Evolutionary conservation across 2,888 invertebrate species (phyloP).

Genomic region (Adelphocoris suturalis): DNA sequence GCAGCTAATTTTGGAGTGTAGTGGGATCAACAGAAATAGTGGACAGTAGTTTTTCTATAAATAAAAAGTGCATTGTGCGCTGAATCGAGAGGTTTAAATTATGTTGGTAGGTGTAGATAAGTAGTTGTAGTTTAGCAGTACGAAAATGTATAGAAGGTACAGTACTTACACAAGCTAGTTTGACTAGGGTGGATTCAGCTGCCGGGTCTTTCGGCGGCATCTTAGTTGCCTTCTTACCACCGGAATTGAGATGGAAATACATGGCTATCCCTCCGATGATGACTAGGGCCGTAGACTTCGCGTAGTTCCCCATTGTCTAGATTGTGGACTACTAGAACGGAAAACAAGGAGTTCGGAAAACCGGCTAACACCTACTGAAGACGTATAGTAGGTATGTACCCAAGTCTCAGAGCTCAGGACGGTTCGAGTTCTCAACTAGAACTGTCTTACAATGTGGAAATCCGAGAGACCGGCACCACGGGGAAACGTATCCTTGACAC

Average conservation of each 20-base stretch:
- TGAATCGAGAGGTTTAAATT: background rate
- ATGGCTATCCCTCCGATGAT: constrained; percentile 19
- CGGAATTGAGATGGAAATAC: background rate
- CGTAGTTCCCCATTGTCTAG: constrained; percentile 25
- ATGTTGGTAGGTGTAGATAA: background rate
- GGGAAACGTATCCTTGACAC: background rate
- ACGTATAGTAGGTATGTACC: background rate
- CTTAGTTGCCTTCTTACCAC: background rate
- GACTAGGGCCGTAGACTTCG: constrained; percentile 3
- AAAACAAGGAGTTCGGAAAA: background rate
- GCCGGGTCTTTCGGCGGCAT: background rate
- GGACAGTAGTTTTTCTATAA: too few species aligned
- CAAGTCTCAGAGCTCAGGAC: background rate
- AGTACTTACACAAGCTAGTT: constrained; percentile 60
- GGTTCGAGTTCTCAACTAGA: background rate
- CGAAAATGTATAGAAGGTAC: background rate
- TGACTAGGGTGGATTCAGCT: constrained; percentile 36
- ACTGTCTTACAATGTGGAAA: background rate
- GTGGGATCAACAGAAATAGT: too few species aligned
- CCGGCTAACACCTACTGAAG: background rate
- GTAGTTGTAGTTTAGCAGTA: background rate
- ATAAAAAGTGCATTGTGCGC: too few species aligned
- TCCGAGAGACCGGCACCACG: background rate
- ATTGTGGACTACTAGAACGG: background rate
- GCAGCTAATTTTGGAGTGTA: too few species aligned